phyloP scores from a whole-genome alignment of 2,888 invertebrate genomes.

The Cistogaster globosa region DNA sequence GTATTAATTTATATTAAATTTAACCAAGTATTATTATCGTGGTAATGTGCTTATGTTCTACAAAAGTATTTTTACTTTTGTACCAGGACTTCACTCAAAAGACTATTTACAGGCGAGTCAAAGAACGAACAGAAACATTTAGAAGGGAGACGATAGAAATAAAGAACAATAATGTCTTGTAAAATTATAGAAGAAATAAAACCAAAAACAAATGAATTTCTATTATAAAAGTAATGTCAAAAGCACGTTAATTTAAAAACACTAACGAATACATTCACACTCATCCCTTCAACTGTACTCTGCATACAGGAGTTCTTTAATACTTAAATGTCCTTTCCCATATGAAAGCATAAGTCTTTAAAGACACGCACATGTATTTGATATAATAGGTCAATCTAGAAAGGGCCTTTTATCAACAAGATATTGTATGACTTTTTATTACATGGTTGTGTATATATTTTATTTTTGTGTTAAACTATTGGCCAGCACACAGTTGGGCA shows the following conservation, averaged over 20 bases:
- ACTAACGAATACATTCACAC: neutral
- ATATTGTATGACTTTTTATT: neutral
- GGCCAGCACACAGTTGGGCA: no score
- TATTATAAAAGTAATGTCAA: slow-evolving; percentile 57
- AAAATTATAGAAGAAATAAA: slow-evolving; percentile 39
- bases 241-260: slow-evolving; percentile 26
- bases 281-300: neutral
- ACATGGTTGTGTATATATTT: no score
- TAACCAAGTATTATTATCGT: neutral
- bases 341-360: neutral
- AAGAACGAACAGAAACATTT: slow-evolving; percentile 34
- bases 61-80: neutral
- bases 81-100: neutral
- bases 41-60: neutral
- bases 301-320: neutral
- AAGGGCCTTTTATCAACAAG: neutral
- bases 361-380: slow-evolving; percentile 20
- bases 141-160: slow-evolving; percentile 54
- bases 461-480: no score
- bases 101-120: slow-evolving; percentile 45
- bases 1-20: no score
- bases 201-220: slow-evolving; percentile 55
- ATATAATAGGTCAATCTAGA: neutral
- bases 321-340: neutral
- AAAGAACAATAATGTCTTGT: slow-evolving; percentile 42